These are phyloP conservation scores for Caenorhabditis japonica DNA, from an alignment of 2,888 invertebrate genomes.

Conservation along the genomic window DNA sequence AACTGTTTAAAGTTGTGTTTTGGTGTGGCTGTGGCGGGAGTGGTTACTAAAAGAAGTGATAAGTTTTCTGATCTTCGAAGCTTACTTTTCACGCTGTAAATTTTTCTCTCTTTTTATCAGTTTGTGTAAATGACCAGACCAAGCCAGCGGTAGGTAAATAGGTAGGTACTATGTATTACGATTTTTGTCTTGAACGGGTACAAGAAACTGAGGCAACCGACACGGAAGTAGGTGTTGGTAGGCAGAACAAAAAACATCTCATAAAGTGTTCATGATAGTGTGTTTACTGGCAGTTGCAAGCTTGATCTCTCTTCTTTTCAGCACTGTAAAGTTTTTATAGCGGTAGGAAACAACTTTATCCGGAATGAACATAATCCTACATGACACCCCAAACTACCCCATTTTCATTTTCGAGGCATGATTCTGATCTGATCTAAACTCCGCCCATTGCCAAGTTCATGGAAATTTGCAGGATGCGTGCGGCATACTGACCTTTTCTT, in stretches of 20 bases:
- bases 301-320: conserved; percentile 28
- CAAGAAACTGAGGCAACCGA: too few relatives aligned
- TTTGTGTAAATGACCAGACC: conserved; percentile 40
- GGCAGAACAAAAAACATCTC: conserved; percentile 4
- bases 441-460: conserved; percentile 37
- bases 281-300: conserved; percentile 35
- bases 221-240: conserved; percentile 34
- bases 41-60: conserved; percentile 13
- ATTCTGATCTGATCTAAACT: conserved; percentile 20
- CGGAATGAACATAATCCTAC: conserved; percentile 24
- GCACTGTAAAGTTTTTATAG: conserved; percentile 43
- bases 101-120: conserved; percentile 11
- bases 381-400: background rate
- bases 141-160: conserved; percentile 9
- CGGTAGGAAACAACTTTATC: conserved; percentile 26
- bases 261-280: conserved; percentile 23
- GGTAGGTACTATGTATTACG: background rate
- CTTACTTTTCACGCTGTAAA: background rate
- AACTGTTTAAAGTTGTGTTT: conserved; percentile 23
- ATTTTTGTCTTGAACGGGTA: conserved; percentile 41
- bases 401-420: conserved; percentile 6
- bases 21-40: conserved; percentile 4
- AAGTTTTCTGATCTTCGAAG: conserved; percentile 46
- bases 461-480: conserved; percentile 2
- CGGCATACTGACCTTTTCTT: conserved; percentile 11